Conservation (phyloP, 2,797 vertebrate genomes). For the Prunella strophiata region DNA sequence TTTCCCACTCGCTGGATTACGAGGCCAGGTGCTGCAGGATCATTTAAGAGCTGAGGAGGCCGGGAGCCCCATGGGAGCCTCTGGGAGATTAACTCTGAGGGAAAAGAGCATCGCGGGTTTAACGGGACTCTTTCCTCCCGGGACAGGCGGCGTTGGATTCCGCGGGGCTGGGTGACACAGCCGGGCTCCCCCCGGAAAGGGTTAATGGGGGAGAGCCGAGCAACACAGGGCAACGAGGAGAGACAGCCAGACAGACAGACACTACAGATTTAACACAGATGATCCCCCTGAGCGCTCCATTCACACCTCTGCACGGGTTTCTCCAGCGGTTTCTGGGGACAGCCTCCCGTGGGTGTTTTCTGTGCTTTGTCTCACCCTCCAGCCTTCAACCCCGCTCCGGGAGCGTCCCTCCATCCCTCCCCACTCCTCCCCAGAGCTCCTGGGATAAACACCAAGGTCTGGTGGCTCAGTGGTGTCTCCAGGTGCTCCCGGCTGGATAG, state of each 20-base stretch:
- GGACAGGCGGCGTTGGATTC: not conserved
- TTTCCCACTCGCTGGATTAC: not conserved
- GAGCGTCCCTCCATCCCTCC: not conserved
- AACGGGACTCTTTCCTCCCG: not conserved
- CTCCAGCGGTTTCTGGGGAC: not conserved
- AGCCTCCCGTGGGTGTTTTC: not conserved
- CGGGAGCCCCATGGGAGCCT: not conserved
- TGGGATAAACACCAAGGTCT: fast-evolving
- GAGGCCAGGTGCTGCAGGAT: not conserved
- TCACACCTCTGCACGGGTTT: not conserved
- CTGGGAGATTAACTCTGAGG: not conserved
- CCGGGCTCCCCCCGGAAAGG: not conserved
- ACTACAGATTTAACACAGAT: not conserved
- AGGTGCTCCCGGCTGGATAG: not conserved
- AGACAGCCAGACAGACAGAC: not conserved
- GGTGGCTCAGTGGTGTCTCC: not conserved
- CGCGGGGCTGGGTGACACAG: not conserved
- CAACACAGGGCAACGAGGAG: not conserved
- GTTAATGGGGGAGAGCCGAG: not conserved
- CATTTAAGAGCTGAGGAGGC: not conserved
- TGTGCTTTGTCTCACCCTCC: not conserved
- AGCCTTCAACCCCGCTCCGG: fast-evolving
- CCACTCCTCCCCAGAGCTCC: not conserved
- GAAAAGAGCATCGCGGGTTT: not conserved
- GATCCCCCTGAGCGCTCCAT: fast-evolving